phyloP scores from a whole-genome alignment of 53 echinoderm and acorn worm species.

The Paracentrotus lividus region DNA sequence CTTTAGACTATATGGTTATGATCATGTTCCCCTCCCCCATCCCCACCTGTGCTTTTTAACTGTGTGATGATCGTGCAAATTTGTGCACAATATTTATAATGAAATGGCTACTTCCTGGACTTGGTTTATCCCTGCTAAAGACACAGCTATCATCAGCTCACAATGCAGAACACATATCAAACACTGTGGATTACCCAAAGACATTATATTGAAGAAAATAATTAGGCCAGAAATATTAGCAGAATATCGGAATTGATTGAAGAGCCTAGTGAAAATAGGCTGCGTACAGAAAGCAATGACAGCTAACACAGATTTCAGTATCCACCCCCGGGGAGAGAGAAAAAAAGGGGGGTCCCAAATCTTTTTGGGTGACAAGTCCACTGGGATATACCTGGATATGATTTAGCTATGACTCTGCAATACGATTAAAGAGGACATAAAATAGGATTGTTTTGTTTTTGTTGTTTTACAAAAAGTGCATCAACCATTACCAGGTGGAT shows the following conservation, averaged over 20 bases:
- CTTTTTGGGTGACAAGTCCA: neutral
- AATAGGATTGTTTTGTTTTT: neutral
- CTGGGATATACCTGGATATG: neutral
- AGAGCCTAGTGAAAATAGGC: constrained; percentile 33
- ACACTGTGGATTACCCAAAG: constrained; percentile 11
- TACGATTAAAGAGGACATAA: constrained; percentile 18
- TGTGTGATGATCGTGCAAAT: constrained; percentile 44
- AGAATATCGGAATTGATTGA: constrained; percentile 24
- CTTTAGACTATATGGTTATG: no score
- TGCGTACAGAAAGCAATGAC: constrained; percentile 19
- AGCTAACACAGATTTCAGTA: constrained; percentile 48
- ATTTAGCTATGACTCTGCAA: constrained; percentile 12
- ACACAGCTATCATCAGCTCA: constrained; percentile 14
- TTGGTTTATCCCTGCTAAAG: constrained; percentile 26
- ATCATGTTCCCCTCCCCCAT: neutral
- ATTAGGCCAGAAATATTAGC: constrained; percentile 45
- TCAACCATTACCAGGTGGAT: neutral
- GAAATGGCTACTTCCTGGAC: constrained; percentile 30
- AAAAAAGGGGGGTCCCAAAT: constrained; percentile 45
- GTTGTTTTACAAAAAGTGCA: neutral
- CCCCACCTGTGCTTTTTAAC: constrained; percentile 23
- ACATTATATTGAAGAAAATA: constrained; percentile 19
- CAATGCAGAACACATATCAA: constrained; percentile 41
- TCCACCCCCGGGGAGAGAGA: neutral
- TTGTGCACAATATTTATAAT: constrained; percentile 28